A percentile compares a stretch with the other conserved stretches of the same genome.
phyloP scores from a whole-genome alignment of 2,888 invertebrate genomes.

The Stegana nigrithorax region DNA sequence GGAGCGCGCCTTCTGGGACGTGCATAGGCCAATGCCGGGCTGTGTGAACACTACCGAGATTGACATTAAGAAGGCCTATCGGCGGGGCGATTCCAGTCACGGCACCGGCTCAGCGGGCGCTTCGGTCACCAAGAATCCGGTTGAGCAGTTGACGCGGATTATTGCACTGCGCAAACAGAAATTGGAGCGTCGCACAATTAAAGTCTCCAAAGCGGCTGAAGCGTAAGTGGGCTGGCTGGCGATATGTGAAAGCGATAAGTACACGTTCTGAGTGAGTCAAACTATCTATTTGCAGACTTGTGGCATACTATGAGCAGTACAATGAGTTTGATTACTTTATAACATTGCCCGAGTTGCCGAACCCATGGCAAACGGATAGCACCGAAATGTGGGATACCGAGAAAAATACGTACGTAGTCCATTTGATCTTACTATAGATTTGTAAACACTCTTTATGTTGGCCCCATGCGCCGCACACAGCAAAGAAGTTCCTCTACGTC shows the following conservation, averaged over 20 bases:
- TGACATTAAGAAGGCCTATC: slow-evolving; percentile 95
- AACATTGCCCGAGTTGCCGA: slow-evolving; percentile 91
- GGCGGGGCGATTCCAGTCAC: slow-evolving; percentile 70
- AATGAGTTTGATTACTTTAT: slow-evolving; percentile 96
- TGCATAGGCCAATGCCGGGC: slow-evolving; percentile 98
- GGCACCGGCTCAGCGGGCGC: slow-evolving; percentile 68
- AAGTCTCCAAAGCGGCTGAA: slow-evolving; percentile 94
- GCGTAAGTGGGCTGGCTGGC: slow-evolving; percentile 75
- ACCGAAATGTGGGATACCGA: slow-evolving; percentile 98
- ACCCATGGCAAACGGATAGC: slow-evolving; percentile 97
- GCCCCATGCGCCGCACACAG: slow-evolving; percentile 68
- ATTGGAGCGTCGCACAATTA: slow-evolving; percentile 87
- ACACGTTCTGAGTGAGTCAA: too few relatives aligned
- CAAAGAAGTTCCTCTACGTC: slow-evolving; percentile 91
- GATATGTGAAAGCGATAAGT: not conserved
- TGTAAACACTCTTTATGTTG: not conserved
- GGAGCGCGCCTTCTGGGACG: slow-evolving; percentile 99
- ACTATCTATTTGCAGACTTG: slow-evolving; percentile 73
- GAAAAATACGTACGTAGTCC: slow-evolving; percentile 78
- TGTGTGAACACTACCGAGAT: slow-evolving; percentile 99
- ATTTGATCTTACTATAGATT: not conserved
- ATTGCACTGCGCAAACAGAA: slow-evolving; percentile 81
- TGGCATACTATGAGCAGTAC: slow-evolving; percentile 95
- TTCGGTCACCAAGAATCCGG: slow-evolving; percentile 67
- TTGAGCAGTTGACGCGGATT: slow-evolving; percentile 72